Evolutionary conservation across 2,888 invertebrate genomes (phyloP).

Genomic region (Rhopalosiphum nymphaeae): DNA sequence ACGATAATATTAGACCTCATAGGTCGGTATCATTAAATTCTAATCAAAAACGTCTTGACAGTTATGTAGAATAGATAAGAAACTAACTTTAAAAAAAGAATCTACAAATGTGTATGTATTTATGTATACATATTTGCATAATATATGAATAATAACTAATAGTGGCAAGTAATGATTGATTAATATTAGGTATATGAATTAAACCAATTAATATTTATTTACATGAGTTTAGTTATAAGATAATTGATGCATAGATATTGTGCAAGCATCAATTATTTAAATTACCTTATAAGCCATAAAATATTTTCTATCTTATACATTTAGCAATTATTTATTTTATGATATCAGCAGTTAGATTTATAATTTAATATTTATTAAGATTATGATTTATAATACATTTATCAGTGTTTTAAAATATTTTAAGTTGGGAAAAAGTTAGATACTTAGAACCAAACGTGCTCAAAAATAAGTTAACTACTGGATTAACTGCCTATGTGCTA

Average conservation of each 20-base stretch:
- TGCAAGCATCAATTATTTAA: conserved; percentile 5
- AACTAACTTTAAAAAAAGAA: not conserved
- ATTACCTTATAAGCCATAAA: not conserved
- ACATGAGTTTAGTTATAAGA: conserved; percentile 6
- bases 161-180: conserved; percentile 16
- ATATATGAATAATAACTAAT: not conserved
- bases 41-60: conserved; percentile 40
- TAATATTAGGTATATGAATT: conserved; percentile 10
- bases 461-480: not conserved
- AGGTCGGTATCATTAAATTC: conserved; percentile 46
- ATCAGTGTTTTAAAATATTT: not conserved
- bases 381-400: not conserved
- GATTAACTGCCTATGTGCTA: not conserved
- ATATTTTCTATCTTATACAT: conserved; percentile 8
- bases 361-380: conserved; percentile 1
- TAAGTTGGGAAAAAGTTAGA: not conserved
- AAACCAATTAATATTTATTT: conserved; percentile 34
- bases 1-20: conserved; percentile 37
- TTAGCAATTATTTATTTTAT: not conserved
- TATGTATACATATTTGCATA: not conserved
- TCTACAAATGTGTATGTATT: not conserved
- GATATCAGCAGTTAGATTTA: not conserved
- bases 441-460: not conserved
- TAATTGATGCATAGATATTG: not conserved
- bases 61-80: conserved; percentile 35